Conservation (phyloP, 2,113 vertebrate species). For the Cavia aperea region DNA sequence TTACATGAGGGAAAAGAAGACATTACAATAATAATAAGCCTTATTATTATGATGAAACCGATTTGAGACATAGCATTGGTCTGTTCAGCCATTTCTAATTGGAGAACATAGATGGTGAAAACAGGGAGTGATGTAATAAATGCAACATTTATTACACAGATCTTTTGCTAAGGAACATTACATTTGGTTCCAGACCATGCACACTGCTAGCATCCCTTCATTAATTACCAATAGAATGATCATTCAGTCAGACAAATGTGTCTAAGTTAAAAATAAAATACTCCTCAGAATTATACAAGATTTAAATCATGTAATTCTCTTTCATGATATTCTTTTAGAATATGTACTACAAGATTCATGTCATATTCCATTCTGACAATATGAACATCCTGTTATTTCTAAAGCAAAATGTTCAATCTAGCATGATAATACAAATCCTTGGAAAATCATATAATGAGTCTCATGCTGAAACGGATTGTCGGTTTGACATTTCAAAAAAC, state of each 20-base stretch:
- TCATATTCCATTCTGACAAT: slow-evolving; percentile 18
- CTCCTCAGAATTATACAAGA: background rate
- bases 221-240: background rate
- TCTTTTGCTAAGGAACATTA: background rate
- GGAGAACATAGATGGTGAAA: background rate
- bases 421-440: slow-evolving; percentile 21
- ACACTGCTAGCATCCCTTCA: background rate
- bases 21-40: slow-evolving; percentile 1
- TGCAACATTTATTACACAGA: slow-evolving; percentile 1
- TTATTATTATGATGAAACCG: background rate
- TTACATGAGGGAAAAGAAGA: slow-evolving; percentile 19
- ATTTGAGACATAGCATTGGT: background rate
- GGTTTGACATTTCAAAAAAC: slow-evolving; percentile 31
- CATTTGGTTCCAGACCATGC: background rate
- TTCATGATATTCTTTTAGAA: slow-evolving; percentile 8
- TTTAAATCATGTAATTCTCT: slow-evolving; percentile 4
- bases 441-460: background rate
- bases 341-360: background rate
- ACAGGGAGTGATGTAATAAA: background rate
- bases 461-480: slow-evolving; percentile 29
- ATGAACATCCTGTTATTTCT: slow-evolving; percentile 38
- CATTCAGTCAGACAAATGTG: background rate
- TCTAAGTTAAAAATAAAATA: background rate
- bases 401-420: background rate
- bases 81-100: background rate